Evolutionary conservation across 1,140 invertebrate species (phyloP), one percentile per base, ranked within the genome.

Genomic region (Phortica variegata): DNA sequence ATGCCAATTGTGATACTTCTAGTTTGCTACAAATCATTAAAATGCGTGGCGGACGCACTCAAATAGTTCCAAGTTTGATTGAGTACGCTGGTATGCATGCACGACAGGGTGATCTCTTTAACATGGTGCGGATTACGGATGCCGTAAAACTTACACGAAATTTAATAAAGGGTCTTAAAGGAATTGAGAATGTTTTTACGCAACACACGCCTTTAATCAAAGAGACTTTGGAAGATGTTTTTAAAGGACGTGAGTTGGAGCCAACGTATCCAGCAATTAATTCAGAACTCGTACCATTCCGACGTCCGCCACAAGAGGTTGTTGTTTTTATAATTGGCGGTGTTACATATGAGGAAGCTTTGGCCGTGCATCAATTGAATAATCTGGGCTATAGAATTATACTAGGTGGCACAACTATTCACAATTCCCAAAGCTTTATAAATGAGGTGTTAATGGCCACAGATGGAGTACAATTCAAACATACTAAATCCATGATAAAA

Each of bases 171-270:
- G 88, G 88, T 26, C 78, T 94, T 12, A 90, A 90, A 79, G 95
- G 94, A 3, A 93, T 98, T 3, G 95, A 98, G 75, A 98, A 98
- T 79, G 93, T 98, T 53, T 98, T 95, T 70, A 97, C 95, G 0
- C 95, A 98, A 73, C 95, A 98, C 76, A 88, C 85, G 12, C 94
- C 95, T 0, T 73, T 95, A 9, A 65, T 98, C 2, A 86, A 87
- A 61, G 88, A 93, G 70, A 88, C 87, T 0, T 60, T 97, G 0
- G 93, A 96, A 72, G 93, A 96, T 74, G 78, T 96, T 5, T 84
- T 93, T 5, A 94, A 90, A 74, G 92, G 92, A 3, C 88, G 87
- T 72, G 80, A 97, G 13, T 87, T 86, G 52, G 90, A 92, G 56
- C 85, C 86, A 33, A 75, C 82, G 1, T 97, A 89, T 79, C 94